Evolutionary conservation across 92 coral and sea anemone species (phyloP).

Genomic region (Scolanthus callimorphus): DNA sequence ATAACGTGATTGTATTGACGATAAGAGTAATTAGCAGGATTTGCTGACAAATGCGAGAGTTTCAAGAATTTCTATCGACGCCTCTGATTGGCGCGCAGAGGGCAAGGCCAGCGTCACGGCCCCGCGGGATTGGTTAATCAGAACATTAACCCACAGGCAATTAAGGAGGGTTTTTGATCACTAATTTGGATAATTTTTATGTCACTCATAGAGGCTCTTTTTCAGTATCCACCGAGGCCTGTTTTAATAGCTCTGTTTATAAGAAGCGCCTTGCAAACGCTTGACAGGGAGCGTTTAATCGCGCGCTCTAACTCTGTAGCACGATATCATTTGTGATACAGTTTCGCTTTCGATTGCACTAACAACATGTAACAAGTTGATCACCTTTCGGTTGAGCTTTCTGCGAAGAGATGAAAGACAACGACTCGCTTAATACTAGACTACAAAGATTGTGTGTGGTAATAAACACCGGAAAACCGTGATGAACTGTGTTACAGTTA

Average conservation of each 20-base stretch:
- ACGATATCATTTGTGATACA: no score
- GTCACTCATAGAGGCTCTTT: slow-evolving; percentile 74
- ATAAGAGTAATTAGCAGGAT: slow-evolving; percentile 99
- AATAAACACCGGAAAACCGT: no score
- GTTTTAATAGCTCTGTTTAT: slow-evolving; percentile 53
- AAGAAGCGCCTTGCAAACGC: slow-evolving; percentile 54
- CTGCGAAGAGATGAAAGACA: no score
- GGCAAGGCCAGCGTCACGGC: slow-evolving; percentile 10
- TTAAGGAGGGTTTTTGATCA: slow-evolving; percentile 68
- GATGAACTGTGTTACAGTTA: no score
- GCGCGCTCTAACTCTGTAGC: not conserved
- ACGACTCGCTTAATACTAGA: no score
- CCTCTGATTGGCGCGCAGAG: slow-evolving; percentile 51
- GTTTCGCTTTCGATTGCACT: no score
- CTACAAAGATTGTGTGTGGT: no score
- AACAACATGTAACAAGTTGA: no score
- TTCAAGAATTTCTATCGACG: slow-evolving; percentile 32
- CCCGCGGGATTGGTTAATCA: slow-evolving; percentile 47
- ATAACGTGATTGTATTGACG: slow-evolving; percentile 96
- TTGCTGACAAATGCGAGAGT: slow-evolving; percentile 90
- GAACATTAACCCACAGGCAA: slow-evolving; percentile 58
- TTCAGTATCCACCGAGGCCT: slow-evolving; percentile 2
- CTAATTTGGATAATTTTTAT: slow-evolving; percentile 80
- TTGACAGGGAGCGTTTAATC: slow-evolving; percentile 24
- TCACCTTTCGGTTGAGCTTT: no score